These are phyloP conservation scores for Ctenodactylus gundi DNA, from an alignment of 2,113 vertebrate genomes.

Conservation along the genomic window DNA sequence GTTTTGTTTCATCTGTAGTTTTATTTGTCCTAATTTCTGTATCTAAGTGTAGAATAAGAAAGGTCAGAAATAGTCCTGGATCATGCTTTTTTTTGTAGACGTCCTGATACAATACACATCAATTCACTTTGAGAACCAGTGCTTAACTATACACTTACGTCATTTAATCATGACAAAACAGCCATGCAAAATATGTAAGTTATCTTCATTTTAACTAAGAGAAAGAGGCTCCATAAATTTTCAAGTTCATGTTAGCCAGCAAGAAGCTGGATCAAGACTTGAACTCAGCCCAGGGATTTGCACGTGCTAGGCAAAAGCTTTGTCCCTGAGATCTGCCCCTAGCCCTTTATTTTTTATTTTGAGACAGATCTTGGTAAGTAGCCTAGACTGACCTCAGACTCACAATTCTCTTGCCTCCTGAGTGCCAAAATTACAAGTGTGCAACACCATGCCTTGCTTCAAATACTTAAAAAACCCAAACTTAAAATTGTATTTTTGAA, in stretches of 20 bases:
- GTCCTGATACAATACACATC: not conserved
- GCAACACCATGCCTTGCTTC: no score
- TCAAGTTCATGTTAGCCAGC: not conserved
- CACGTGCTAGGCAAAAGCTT: no score
- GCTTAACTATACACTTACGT: not conserved
- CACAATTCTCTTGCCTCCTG: no score
- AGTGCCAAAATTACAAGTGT: no score
- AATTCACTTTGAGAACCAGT: not conserved
- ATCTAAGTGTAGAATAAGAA: not conserved
- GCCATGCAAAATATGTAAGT: not conserved
- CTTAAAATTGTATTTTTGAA: no score
- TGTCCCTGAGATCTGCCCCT: no score
- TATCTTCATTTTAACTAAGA: not conserved
- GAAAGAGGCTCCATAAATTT: not conserved
- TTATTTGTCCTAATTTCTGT: not conserved
- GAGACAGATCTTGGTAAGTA: no score
- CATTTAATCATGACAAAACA: not conserved
- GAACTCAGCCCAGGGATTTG: no score
- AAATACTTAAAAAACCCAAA: no score
- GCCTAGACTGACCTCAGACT: no score
- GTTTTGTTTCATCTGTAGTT: not conserved
- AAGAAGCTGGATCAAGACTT: not conserved
- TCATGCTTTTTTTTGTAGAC: not conserved
- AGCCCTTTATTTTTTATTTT: no score
- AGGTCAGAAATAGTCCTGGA: not conserved